A percentile compares a stretch with the other conserved stretches of the same genome.
These are phyloP conservation scores for Spinus olivaceus DNA, from an alignment of 2,797 vertebrate species.

Conservation along the genomic window DNA sequence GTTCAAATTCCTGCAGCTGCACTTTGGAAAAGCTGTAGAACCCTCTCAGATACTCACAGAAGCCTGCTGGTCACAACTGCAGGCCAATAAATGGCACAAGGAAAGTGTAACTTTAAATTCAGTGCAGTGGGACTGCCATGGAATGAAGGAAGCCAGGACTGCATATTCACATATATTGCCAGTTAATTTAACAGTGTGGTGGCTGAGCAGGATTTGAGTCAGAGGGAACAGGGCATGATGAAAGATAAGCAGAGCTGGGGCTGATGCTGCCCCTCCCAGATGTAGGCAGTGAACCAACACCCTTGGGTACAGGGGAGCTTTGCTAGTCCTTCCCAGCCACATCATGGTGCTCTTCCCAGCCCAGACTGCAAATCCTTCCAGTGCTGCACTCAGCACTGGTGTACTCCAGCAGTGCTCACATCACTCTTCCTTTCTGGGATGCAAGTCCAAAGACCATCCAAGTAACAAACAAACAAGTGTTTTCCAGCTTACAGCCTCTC, in stretches of 20 bases:
- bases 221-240: neutral
- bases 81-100: neutral
- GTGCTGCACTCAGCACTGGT: neutral
- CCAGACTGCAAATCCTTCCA: neutral
- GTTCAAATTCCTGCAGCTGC: neutral
- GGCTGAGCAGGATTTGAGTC: neutral
- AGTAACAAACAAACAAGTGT: neutral
- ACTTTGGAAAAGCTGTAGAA: neutral
- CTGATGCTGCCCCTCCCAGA: neutral
- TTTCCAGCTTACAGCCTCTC: neutral
- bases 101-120: neutral
- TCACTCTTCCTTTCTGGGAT: neutral
- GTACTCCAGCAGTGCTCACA: neutral
- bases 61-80: neutral
- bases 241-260: neutral
- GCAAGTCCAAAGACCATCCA: neutral
- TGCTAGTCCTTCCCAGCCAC: neutral
- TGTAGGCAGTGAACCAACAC: rapidly evolving
- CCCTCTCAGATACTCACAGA: neutral
- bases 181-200: neutral
- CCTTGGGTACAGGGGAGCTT: neutral
- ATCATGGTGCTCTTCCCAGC: neutral
- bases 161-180: neutral
- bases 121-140: neutral
- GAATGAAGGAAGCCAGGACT: neutral